Evolutionary conservation across 2,797 vertebrate species (phyloP), one percentile per base, ranked within the genome.

Genomic region (Pelobates cultripes): DNA sequence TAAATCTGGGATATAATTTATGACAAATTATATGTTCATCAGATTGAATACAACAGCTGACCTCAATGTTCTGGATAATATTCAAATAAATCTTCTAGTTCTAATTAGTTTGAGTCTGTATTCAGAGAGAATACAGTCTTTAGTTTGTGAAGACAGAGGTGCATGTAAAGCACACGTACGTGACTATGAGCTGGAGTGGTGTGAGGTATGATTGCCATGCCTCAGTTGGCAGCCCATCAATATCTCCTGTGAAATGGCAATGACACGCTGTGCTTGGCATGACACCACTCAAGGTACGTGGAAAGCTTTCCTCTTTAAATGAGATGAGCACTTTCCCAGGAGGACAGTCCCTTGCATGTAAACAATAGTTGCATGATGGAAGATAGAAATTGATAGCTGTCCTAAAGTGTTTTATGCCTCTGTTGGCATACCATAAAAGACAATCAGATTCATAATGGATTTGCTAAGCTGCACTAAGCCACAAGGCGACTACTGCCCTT

Each of bases 181-280:
- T 76, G 42, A 42, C 47, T 28, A 13, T 43, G 6, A 68, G 82
- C 73, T 66, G 28, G 44, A 76, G 61, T 57, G n/a, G 41, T 75
- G n/a, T 71, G 73, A 55, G 8, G 66, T 84, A 28, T 47, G 44
- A 42, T 67, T 28, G 42, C 14, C 73, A 84, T 76, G 82, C 82
- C 45, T 84, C 57, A 80, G 53, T 67, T 72, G 73, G 82, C 82
- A 80, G 67, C 70, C 47, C 77, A 79, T 84, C 82, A 79, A 55
- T 76, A 84, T 79, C 68, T 79, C 73, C 77, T 76, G 82, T 72
- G 45, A 79, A 84, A 84, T 84, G 82, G 73, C 82, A 84, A 67
- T 80, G 82, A 84, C 82, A 84, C 68, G 42, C 77, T 64, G 70
- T 84, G 73, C 82, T 71, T 80, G 77, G 77, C 73, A 84, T 84